phyloP scores from a whole-genome alignment of 2,797 vertebrate genomes.

The Neostethus bicornis region DNA sequence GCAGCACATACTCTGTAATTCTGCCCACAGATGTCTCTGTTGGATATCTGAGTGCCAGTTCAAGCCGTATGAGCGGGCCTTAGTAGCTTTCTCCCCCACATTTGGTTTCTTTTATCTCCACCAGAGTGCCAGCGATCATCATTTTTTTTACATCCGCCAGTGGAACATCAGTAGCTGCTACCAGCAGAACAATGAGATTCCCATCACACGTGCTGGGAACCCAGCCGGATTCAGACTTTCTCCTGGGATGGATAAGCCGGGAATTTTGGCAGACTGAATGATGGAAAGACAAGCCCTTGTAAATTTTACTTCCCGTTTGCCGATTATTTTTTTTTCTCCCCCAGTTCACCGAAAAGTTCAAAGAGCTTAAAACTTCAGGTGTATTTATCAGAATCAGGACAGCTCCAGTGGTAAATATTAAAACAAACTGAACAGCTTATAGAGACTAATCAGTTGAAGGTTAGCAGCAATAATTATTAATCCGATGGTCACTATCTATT shows the following conservation, averaged over 20 bases:
- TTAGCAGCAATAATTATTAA: no score
- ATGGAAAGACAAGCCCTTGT: constrained; percentile 26
- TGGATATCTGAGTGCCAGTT: background rate
- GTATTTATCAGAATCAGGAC: no score
- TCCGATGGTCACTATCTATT: no score
- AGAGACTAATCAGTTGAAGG: no score
- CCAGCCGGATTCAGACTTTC: constrained; percentile 14
- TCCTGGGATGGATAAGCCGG: constrained; percentile 12
- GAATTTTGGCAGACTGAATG: constrained; percentile 4
- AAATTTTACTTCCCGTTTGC: constrained; percentile 25
- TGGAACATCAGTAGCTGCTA: constrained; percentile 59
- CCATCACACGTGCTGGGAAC: constrained; percentile 26
- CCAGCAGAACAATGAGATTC: constrained; percentile 46
- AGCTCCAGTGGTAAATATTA: no score
- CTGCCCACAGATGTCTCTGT: constrained; percentile 1
- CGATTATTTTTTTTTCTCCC: constrained; percentile 29
- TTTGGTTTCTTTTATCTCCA: background rate
- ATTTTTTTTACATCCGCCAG: constrained; percentile 53
- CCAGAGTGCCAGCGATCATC: constrained; percentile 43
- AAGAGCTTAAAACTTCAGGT: no score
- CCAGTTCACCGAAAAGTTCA: no score
- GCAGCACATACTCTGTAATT: constrained; percentile 1
- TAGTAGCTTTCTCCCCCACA: constrained; percentile 21
- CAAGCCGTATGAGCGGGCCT: constrained; percentile 26
- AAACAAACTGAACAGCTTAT: no score